A percentile compares a stretch with the other conserved stretches of the same genome.
Evolutionary conservation across 2,888 invertebrate genomes (phyloP).

Genomic region (Alsophila aescularia): DNA sequence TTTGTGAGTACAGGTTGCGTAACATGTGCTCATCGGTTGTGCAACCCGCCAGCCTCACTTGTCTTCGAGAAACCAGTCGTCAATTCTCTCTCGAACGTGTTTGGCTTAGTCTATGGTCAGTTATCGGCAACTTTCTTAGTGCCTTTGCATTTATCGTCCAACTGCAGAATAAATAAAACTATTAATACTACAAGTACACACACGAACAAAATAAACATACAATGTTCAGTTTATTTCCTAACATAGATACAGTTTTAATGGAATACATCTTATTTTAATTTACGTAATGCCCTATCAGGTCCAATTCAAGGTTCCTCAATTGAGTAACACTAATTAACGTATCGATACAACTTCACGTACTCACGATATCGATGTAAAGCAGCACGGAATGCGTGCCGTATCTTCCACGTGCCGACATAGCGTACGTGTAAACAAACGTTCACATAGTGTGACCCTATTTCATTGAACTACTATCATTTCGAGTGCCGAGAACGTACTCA

Average conservation of each 20-base stretch:
- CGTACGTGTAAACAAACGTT: slow-evolving; percentile 35
- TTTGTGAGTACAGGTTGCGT: slow-evolving; percentile 36
- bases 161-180: no score
- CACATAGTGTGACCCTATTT: slow-evolving; percentile 58
- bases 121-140: not conserved
- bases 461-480: slow-evolving; percentile 53
- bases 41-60: slow-evolving; percentile 38
- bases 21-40: slow-evolving; percentile 39
- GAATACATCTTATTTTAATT: slow-evolving; percentile 9
- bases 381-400: slow-evolving; percentile 43
- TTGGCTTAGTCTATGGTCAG: slow-evolving; percentile 27
- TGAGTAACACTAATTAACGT: slow-evolving; percentile 34
- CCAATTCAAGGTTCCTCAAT: slow-evolving; percentile 27
- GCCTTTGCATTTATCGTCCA: not conserved
- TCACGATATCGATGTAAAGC: slow-evolving; percentile 21
- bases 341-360: slow-evolving; percentile 19
- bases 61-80: slow-evolving; percentile 13
- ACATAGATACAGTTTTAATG: not conserved
- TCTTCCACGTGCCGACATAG: slow-evolving; percentile 39
- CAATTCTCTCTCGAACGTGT: slow-evolving; percentile 22
- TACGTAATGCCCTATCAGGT: slow-evolving; percentile 23
- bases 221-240: not conserved
- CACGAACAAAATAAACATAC: not conserved
- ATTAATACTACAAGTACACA: no score
- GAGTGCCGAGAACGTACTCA: slow-evolving; percentile 59